These are phyloP conservation scores for Acanthacorydalis orientalis DNA, from an alignment of 2,888 invertebrate species.

Conservation along the genomic window DNA sequence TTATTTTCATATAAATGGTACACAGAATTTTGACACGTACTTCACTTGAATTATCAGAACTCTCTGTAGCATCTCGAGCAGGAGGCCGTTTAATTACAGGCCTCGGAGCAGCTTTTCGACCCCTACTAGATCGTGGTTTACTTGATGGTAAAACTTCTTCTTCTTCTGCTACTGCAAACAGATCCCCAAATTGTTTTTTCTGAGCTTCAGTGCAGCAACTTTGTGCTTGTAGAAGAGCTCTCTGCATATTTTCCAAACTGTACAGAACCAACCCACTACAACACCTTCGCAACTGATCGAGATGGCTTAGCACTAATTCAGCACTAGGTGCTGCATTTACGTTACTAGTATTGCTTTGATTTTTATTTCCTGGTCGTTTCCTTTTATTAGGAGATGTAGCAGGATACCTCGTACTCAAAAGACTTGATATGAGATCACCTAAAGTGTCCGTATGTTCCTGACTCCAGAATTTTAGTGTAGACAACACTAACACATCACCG, in stretches of 20 bases:
- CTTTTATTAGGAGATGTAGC: slow-evolving; percentile 81
- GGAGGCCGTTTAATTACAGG: slow-evolving; percentile 26
- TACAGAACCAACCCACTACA: slow-evolving; percentile 66
- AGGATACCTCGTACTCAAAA: slow-evolving; percentile 68
- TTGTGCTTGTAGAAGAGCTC: slow-evolving; percentile 77
- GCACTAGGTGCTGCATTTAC: slow-evolving; percentile 54
- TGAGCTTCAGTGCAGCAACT: slow-evolving; percentile 75
- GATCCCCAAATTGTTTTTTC: slow-evolving; percentile 78
- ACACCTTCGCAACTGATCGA: slow-evolving; percentile 73
- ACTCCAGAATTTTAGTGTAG: slow-evolving; percentile 87
- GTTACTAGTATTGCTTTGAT: slow-evolving; percentile 23
- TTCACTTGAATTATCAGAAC: slow-evolving; percentile 66
- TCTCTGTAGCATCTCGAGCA: slow-evolving; percentile 43
- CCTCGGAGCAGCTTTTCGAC: slow-evolving; percentile 23
- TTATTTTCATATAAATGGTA: too few species aligned
- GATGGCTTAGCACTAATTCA: slow-evolving; percentile 77
- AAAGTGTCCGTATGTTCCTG: slow-evolving; percentile 81
- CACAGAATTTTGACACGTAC: slow-evolving; percentile 24
- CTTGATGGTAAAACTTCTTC: slow-evolving; percentile 55
- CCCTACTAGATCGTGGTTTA: slow-evolving; percentile 40
- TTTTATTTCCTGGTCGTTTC: slow-evolving; percentile 65
- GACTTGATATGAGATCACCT: slow-evolving; percentile 60
- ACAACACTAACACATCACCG: slow-evolving; percentile 77
- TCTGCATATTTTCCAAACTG: slow-evolving; percentile 79
- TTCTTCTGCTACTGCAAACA: slow-evolving; percentile 80